Evolutionary conservation across 1,140 invertebrate genomes (phyloP).

Genomic region (Papilio machaon): DNA sequence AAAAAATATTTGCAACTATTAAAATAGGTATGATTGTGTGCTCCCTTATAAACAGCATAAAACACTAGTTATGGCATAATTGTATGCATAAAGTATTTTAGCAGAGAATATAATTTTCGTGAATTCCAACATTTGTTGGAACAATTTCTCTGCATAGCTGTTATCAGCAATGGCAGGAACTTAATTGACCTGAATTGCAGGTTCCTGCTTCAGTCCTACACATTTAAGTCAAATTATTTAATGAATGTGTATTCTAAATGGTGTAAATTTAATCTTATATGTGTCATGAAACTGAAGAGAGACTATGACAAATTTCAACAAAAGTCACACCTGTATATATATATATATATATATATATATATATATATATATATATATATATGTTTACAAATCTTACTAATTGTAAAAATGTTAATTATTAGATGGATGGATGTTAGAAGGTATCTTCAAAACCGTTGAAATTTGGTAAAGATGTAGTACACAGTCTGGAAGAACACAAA

Average conservation of each 20-base stretch:
- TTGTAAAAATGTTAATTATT: too few species aligned
- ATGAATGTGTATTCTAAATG: neutral
- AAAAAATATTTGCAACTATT: neutral
- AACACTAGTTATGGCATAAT: neutral
- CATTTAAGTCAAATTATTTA: neutral
- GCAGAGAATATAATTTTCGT: neutral
- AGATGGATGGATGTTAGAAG: too few species aligned
- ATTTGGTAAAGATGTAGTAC: too few species aligned
- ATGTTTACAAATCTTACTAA: too few species aligned
- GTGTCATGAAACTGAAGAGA: neutral
- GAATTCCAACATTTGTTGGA: slow-evolving; percentile 35
- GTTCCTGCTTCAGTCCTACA: slow-evolving; percentile 19
- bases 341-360: too few species aligned
- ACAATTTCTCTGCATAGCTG: slow-evolving; percentile 19
- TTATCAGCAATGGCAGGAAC: slow-evolving; percentile 21
- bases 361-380: too few species aligned
- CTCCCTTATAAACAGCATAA: neutral
- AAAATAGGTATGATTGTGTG: too few species aligned
- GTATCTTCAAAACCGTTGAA: too few species aligned
- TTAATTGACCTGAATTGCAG: slow-evolving; percentile 27
- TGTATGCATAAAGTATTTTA: neutral
- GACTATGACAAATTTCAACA: neutral
- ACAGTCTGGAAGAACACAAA: too few species aligned
- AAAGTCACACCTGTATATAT: too few species aligned
- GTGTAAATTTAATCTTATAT: neutral